A percentile compares a stretch with the other conserved stretches of the same genome.
Evolutionary conservation across 2,888 invertebrate species (phyloP).

Genomic region (Macaria liturata): DNA sequence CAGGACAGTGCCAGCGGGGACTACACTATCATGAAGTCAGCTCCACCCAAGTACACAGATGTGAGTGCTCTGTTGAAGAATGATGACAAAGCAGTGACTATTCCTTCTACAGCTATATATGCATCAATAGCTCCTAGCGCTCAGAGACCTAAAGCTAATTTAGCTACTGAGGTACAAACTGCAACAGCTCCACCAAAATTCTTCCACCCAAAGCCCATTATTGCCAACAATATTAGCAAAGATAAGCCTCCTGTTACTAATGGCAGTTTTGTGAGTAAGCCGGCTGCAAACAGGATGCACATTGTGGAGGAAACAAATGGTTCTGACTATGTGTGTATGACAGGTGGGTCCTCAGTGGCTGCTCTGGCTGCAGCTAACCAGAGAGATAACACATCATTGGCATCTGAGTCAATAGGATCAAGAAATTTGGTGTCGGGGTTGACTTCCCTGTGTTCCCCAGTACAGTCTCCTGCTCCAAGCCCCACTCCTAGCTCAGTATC

Average conservation of each 20-base stretch:
- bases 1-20: slow-evolving; percentile 69
- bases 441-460: slow-evolving; percentile 78
- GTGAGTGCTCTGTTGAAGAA: slow-evolving; percentile 69
- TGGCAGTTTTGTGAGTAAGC: slow-evolving; percentile 61
- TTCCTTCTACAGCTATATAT: slow-evolving; percentile 79
- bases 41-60: slow-evolving; percentile 77
- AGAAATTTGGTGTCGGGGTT: slow-evolving; percentile 70
- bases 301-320: slow-evolving; percentile 89
- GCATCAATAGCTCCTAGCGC: slow-evolving; percentile 81
- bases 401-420: slow-evolving; percentile 66
- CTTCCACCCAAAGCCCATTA: slow-evolving; percentile 81
- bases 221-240: slow-evolving; percentile 80
- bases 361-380: slow-evolving; percentile 68
- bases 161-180: slow-evolving; percentile 82
- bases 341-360: slow-evolving; percentile 85
- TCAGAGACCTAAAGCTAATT: slow-evolving; percentile 78
- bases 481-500: slow-evolving; percentile 86
- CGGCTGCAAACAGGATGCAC: slow-evolving; percentile 66
- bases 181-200: slow-evolving; percentile 81
- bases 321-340: slow-evolving; percentile 93
- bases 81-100: slow-evolving; percentile 72
- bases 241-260: slow-evolving; percentile 63
- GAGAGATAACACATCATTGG: slow-evolving; percentile 67
- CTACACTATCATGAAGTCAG: slow-evolving; percentile 78
- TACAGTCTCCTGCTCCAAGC: slow-evolving; percentile 83